Conservation (phyloP, 1,140 invertebrate genomes). For the Zaprionus kolodkinae region DNA sequence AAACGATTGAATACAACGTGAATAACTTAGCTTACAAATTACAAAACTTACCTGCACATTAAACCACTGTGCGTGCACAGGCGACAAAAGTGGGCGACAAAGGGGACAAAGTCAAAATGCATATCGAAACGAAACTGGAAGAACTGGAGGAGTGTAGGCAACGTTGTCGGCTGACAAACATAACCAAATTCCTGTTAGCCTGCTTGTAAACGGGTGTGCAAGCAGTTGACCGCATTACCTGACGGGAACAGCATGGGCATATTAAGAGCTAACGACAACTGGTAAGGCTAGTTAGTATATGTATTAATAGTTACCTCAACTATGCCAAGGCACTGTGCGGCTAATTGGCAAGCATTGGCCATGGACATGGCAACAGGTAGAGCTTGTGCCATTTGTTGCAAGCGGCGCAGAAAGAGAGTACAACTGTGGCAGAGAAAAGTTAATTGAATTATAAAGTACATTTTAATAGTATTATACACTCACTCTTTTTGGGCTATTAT, state of each 20-base stretch:
- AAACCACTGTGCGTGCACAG: slow-evolving; percentile 4
- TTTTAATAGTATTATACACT: background rate
- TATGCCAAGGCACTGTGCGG: slow-evolving; percentile 56
- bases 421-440: background rate
- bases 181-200: slow-evolving; percentile 54
- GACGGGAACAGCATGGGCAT: slow-evolving; percentile 21
- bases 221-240: slow-evolving; percentile 59
- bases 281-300: slow-evolving; percentile 53
- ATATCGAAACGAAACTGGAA: slow-evolving; percentile 23
- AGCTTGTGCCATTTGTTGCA: slow-evolving; percentile 38
- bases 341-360: slow-evolving; percentile 58
- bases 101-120: background rate
- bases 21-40: background rate
- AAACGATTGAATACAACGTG: background rate
- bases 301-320: slow-evolving; percentile 57
- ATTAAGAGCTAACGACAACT: slow-evolving; percentile 48
- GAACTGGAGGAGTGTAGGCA: slow-evolving; percentile 15
- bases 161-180: background rate
- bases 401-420: slow-evolving; percentile 28
- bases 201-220: slow-evolving; percentile 24
- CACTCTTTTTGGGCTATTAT: background rate
- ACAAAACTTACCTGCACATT: background rate
- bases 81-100: slow-evolving; percentile 48
- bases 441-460: background rate
- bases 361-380: slow-evolving; percentile 49